Evolutionary conservation across 2,888 invertebrate genomes (phyloP).

Genomic region (Ganaspis brasiliensis): DNA sequence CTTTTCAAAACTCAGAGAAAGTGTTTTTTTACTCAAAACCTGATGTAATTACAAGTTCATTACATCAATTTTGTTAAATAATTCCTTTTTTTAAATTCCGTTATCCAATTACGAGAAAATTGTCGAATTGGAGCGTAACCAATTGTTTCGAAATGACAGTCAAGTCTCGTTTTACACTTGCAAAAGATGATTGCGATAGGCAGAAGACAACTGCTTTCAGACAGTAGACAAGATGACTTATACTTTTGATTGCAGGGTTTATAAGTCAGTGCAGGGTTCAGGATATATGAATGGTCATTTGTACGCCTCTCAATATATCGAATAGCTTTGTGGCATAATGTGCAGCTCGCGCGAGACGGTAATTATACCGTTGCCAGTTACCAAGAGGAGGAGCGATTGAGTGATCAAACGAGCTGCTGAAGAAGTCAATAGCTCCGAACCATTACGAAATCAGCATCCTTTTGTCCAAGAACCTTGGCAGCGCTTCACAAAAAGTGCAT

Average conservation of each 20-base stretch:
- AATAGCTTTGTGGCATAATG: constrained; percentile 48
- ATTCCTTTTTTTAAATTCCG: too few species aligned
- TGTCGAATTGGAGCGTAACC: background rate
- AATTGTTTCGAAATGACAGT: constrained; percentile 16
- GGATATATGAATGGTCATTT: constrained; percentile 8
- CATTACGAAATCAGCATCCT: constrained; percentile 8
- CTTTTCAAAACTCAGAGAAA: too few species aligned
- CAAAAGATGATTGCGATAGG: background rate
- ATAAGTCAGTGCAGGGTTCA: constrained; percentile 25
- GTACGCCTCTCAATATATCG: constrained; percentile 15
- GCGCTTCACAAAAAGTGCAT: background rate
- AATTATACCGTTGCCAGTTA: constrained; percentile 69
- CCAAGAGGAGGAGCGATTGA: constrained; percentile 64
- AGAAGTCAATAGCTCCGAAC: constrained; percentile 44
- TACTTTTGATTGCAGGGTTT: background rate
- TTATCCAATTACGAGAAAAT: too few species aligned
- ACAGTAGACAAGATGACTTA: background rate
- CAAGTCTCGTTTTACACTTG: background rate
- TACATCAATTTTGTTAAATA: too few species aligned
- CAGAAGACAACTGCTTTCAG: too few species aligned
- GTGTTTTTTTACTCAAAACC: too few species aligned
- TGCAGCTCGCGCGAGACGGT: constrained; percentile 58
- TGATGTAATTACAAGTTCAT: too few species aligned
- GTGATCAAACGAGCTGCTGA: constrained; percentile 64
- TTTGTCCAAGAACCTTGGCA: constrained; percentile 34